Conservation (phyloP, 2,888 invertebrate genomes). For the Lithophane socia region DNA sequence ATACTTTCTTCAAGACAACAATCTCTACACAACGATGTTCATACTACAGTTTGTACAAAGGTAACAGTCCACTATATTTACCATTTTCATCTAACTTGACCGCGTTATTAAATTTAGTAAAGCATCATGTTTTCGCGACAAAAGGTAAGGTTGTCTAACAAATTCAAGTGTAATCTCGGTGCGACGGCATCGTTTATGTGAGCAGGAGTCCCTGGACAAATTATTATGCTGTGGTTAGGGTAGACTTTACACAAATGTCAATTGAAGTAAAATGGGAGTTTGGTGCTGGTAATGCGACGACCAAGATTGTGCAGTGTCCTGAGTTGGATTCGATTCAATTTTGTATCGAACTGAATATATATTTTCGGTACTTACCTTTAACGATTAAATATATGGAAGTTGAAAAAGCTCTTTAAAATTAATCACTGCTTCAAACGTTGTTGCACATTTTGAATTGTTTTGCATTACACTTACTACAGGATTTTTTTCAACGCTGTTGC, state of each 20-base stretch:
- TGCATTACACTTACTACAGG: not conserved
- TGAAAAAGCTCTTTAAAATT: not conserved
- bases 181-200: slow-evolving; percentile 15
- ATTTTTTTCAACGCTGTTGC: not conserved
- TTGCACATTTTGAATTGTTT: not conserved
- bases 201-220: slow-evolving; percentile 13
- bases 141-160: slow-evolving; percentile 31
- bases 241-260: too few species aligned
- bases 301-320: not conserved
- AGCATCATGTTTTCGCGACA: slow-evolving; percentile 26
- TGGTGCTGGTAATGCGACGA: not conserved
- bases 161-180: slow-evolving; percentile 29
- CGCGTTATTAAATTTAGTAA: slow-evolving; percentile 39
- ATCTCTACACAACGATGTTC: not conserved
- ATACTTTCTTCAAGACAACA: not conserved
- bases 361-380: not conserved
- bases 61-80: slow-evolving; percentile 19
- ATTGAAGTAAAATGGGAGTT: not conserved
- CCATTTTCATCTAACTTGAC: slow-evolving; percentile 3
- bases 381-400: not conserved
- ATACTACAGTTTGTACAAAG: not conserved
- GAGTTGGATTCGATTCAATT: not conserved
- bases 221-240: slow-evolving; percentile 21
- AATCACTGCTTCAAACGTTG: not conserved
- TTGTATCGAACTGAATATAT: not conserved